These are phyloP conservation scores for Tipula lateralis DNA, from an alignment of 2,888 invertebrate genomes.

Conservation along the genomic window DNA sequence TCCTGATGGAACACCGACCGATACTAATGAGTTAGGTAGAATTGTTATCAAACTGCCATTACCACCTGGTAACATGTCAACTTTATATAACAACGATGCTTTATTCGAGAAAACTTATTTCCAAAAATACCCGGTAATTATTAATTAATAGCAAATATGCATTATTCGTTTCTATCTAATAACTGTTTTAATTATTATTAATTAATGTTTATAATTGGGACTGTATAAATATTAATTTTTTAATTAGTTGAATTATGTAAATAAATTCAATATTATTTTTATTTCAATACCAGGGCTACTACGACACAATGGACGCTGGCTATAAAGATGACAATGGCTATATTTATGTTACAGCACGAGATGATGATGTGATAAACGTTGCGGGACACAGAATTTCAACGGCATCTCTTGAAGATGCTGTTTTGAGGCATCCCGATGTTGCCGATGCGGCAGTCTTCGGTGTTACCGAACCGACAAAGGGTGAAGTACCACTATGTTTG, in stretches of 20 bases:
- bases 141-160: no score
- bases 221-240: background rate
- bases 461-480: slow-evolving; percentile 83
- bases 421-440: slow-evolving; percentile 77
- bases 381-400: slow-evolving; percentile 90
- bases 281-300: slow-evolving; percentile 42
- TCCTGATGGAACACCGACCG: slow-evolving; percentile 65
- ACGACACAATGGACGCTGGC: slow-evolving; percentile 95
- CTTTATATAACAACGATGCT: slow-evolving; percentile 75
- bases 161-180: background rate
- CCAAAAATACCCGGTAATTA: slow-evolving; percentile 70
- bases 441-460: slow-evolving; percentile 87
- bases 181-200: background rate
- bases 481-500: slow-evolving; percentile 83
- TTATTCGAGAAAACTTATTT: slow-evolving; percentile 79
- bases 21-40: slow-evolving; percentile 70
- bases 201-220: background rate
- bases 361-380: slow-evolving; percentile 91
- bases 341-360: slow-evolving; percentile 82
- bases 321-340: slow-evolving; percentile 78
- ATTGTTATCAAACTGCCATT: slow-evolving; percentile 79
- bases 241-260: background rate
- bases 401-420: slow-evolving; percentile 83
- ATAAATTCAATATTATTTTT: background rate
- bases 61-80: slow-evolving; percentile 83